phyloP scores from a whole-genome alignment of 2,888 invertebrate genomes.

The Cephalotes varians region DNA sequence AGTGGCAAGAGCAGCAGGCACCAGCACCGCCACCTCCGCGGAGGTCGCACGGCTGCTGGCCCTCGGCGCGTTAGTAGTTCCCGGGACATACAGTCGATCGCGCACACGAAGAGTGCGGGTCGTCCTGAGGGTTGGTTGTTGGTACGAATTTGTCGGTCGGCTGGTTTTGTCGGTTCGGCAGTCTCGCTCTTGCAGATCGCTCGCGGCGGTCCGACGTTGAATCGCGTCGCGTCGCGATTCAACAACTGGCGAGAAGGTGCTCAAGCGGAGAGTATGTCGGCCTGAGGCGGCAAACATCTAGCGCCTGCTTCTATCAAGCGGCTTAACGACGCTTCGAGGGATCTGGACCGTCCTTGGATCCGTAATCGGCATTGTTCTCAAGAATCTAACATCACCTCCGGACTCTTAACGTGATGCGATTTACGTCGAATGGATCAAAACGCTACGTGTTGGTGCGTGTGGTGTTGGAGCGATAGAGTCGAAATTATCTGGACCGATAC shows the following conservation, averaged over 20 bases:
- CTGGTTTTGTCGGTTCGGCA: slow-evolving; percentile 20
- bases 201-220: too few species aligned
- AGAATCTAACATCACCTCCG: not conserved
- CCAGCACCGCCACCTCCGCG: slow-evolving; percentile 66
- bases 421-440: slow-evolving; percentile 38
- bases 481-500: slow-evolving; percentile 20
- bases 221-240: not conserved
- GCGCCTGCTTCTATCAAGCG: too few species aligned
- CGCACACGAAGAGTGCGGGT: slow-evolving; percentile 68
- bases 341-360: not conserved
- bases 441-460: slow-evolving; percentile 47
- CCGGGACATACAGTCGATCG: slow-evolving; percentile 79
- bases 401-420: slow-evolving; percentile 34
- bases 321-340: not conserved
- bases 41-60: slow-evolving; percentile 75
- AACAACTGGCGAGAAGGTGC: slow-evolving; percentile 30
- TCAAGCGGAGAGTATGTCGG: not conserved
- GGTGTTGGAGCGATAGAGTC: slow-evolving; percentile 34
- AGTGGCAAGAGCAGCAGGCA: slow-evolving; percentile 31
- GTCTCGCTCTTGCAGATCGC: not conserved
- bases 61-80: slow-evolving; percentile 78
- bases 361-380: not conserved
- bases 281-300: not conserved
- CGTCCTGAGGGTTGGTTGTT: slow-evolving; percentile 65
- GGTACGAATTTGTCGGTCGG: slow-evolving; percentile 58